Conservation (phyloP, 2,888 invertebrate species). For the Sceliomorpha sp. region DNA sequence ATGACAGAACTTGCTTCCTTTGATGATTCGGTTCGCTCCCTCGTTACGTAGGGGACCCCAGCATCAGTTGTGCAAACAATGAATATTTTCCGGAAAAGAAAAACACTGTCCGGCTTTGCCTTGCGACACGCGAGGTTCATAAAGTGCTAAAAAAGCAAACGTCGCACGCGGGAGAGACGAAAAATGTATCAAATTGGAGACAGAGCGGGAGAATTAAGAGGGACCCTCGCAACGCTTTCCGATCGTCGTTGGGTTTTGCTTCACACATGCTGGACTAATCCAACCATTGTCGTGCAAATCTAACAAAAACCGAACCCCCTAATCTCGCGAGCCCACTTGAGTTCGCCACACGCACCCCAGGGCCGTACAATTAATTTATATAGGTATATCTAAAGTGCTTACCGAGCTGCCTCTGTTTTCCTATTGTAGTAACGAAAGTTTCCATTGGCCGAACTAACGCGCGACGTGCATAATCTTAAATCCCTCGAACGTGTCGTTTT, state of each 20-base stretch:
- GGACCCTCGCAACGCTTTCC: conserved; percentile 65
- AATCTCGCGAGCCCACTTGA: conserved; percentile 76
- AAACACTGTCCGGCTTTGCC: conserved; percentile 18
- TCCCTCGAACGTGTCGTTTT: conserved; percentile 45
- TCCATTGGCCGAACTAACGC: conserved; percentile 41
- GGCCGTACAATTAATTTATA: conserved; percentile 77
- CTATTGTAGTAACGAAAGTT: conserved; percentile 41
- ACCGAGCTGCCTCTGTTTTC: conserved; percentile 57
- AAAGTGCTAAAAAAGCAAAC: conserved; percentile 57
- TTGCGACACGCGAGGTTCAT: conserved; percentile 30
- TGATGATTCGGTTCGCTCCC: too few relatives aligned
- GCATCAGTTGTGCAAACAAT: neutral
- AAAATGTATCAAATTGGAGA: conserved; percentile 76
- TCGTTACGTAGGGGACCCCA: too few relatives aligned
- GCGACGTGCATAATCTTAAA: conserved; percentile 58
- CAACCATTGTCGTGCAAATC: conserved; percentile 79
- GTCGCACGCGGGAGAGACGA: conserved; percentile 61
- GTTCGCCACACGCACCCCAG: conserved; percentile 68
- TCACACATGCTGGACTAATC: conserved; percentile 77
- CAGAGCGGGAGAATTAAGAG: conserved; percentile 73
- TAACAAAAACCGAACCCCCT: conserved; percentile 77
- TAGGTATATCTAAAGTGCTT: conserved; percentile 72
- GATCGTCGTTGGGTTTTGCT: conserved; percentile 32
- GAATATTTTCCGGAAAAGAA: neutral
- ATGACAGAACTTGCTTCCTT: too few relatives aligned